A percentile compares a stretch with the other conserved stretches of the same genome.
Evolutionary conservation across 2,888 invertebrate species (phyloP).

Genomic region (Drosophila mettleri): DNA sequence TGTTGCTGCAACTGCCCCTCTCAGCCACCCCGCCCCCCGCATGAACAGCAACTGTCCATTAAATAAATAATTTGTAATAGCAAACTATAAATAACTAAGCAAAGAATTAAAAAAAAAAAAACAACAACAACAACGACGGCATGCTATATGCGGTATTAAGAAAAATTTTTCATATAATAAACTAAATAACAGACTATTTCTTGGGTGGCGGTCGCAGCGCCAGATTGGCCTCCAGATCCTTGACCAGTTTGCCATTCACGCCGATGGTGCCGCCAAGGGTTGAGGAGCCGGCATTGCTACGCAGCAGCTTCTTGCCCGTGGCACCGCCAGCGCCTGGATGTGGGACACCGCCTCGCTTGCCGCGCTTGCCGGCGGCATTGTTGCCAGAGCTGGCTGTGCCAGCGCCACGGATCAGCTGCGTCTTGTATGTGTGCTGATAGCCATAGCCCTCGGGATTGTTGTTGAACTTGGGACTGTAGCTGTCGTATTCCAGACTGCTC

Average conservation of each 20-base stretch:
- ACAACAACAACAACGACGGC: slow-evolving; percentile 30
- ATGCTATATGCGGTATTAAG: slow-evolving; percentile 27
- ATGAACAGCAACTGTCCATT: slow-evolving; percentile 38
- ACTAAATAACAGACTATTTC: slow-evolving; percentile 49
- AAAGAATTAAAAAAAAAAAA: slow-evolving; percentile 49
- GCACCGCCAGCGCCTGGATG: slow-evolving; percentile 25
- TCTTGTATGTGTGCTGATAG: slow-evolving; percentile 83
- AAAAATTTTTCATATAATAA: slow-evolving; percentile 46
- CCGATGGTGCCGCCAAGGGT: slow-evolving; percentile 4
- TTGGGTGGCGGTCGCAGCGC: slow-evolving; percentile 84
- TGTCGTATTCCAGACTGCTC: slow-evolving; percentile 78
- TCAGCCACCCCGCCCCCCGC: not conserved
- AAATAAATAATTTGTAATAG: slow-evolving; percentile 65
- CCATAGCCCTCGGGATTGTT: slow-evolving; percentile 85
- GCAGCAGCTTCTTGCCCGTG: slow-evolving; percentile 55
- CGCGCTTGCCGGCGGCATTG: slow-evolving; percentile 6
- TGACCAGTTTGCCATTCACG: slow-evolving; percentile 44
- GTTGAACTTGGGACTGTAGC: slow-evolving; percentile 84
- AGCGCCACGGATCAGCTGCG: slow-evolving; percentile 58
- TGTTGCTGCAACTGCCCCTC: slow-evolving; percentile 9
- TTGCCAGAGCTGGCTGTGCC: slow-evolving; percentile 2
- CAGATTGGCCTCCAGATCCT: slow-evolving; percentile 82
- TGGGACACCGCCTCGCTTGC: slow-evolving; percentile 74
- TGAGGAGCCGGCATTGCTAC: slow-evolving; percentile 18
- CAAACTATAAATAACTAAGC: slow-evolving; percentile 54